Base-by-base conservation (phyloP, 2,113 vertebrate species). In the Archilochus colubris region DNA sequence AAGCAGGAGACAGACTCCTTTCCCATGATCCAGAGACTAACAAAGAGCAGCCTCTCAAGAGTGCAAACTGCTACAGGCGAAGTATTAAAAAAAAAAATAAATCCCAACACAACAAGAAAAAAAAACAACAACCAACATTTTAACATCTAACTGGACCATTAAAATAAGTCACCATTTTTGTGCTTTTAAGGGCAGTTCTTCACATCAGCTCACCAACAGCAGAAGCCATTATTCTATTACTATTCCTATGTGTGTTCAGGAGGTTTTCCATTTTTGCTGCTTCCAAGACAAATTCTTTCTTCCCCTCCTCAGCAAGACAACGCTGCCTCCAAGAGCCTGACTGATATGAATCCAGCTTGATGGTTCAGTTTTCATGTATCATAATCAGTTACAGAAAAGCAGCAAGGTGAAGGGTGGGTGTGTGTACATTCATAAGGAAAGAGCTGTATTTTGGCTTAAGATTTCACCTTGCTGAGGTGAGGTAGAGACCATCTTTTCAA, bases 121-220 rank as follows among this genome's bases (percentile, higher is more conserved):
- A 12, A 23, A 27, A 54, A 8, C 0, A 0, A 0, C 48, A 11
- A 9, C 7, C 8, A 7, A 14, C 9, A 73, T 69, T 68, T 46
- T 27, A 44, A 70, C 7, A 44, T 31, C 30, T 62, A 67, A 57
- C 17, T 22, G 18, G 33, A 38, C 23, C 13, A 43, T 25, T 33
- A 46, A 38, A 13, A 4, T 17, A 76, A 89, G 21, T 20, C 36
- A 85, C 14, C 14, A 54, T 46, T 79, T 69, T 57, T 58, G 40
- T 61, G 54, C 58, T 64, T 69, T 51, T 23, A 61, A 76, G 44
- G 54, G 46, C 15, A 75, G 44, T 7, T 75, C 25, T 44, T 23
- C 69, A 77, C 33, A 75, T 10, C 72, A 75, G 43, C 25, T 74
- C 43, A 30, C 25, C 1, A 2, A 58, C 0, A 66, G 66, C 68